A percentile compares a stretch with the other conserved stretches of the same genome.
These are phyloP conservation scores for Sprattus sprattus DNA, from an alignment of 2,113 vertebrate species.

Conservation along the genomic window DNA sequence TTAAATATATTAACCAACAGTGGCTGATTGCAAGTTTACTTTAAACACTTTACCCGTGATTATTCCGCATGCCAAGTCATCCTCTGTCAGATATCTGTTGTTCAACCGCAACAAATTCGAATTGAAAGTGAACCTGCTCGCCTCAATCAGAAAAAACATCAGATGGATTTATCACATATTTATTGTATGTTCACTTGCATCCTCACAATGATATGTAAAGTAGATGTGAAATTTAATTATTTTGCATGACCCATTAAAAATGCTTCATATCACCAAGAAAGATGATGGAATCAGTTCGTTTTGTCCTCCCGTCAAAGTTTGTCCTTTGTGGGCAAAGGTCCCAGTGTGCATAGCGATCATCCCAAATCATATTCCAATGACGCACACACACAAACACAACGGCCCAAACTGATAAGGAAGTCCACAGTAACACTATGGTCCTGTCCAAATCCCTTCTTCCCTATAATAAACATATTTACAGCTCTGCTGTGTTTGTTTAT, in stretches of 20 bases:
- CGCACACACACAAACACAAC: neutral
- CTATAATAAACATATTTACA: neutral
- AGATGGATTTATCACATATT: neutral
- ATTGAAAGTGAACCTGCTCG: neutral
- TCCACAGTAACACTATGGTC: neutral
- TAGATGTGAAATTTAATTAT: neutral
- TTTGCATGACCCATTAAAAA: neutral
- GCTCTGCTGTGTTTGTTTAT: neutral
- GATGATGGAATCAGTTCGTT: neutral
- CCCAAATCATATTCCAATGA: neutral
- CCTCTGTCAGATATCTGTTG: too few species aligned
- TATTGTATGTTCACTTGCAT: conserved; percentile 14
- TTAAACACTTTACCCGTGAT: too few species aligned
- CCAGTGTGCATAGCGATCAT: neutral
- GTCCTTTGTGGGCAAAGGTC: neutral
- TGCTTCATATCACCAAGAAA: neutral
- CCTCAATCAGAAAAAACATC: neutral
- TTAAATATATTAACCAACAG: too few species aligned
- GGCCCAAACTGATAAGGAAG: neutral
- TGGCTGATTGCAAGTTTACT: too few species aligned
- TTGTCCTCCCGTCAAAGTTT: neutral
- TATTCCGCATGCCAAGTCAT: too few species aligned
- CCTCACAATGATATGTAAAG: conserved; percentile 1
- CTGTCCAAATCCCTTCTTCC: neutral
- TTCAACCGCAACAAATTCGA: too few species aligned